phyloP scores from a whole-genome alignment of 2,113 vertebrate species.

The Loxodonta africana region DNA sequence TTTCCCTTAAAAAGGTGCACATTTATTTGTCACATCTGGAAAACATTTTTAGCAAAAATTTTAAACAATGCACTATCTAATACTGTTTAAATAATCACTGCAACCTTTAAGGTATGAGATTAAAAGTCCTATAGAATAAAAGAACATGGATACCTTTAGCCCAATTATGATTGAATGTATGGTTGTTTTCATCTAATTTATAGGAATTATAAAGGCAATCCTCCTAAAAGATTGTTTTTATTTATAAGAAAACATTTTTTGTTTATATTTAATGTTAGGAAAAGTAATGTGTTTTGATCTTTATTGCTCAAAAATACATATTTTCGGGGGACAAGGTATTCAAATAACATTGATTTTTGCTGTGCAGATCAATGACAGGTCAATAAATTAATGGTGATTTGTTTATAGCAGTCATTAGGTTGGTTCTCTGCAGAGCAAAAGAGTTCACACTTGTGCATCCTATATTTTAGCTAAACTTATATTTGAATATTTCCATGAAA shows the following conservation, averaged over 20 bases:
- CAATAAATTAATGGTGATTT: not conserved
- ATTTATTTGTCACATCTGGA: not conserved
- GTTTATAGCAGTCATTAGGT: not conserved
- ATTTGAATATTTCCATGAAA: not conserved
- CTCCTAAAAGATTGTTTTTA: slow-evolving; percentile 14
- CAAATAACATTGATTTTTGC: not conserved
- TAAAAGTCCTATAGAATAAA: not conserved
- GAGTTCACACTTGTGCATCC: not conserved
- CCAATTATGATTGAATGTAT: not conserved
- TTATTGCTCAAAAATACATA: not conserved
- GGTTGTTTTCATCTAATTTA: not conserved
- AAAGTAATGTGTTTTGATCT: slow-evolving; percentile 24
- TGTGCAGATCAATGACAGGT: slow-evolving; percentile 37
- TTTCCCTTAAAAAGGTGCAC: not conserved
- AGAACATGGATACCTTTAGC: not conserved
- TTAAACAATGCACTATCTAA: not conserved
- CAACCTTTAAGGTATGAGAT: not conserved
- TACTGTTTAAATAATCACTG: not conserved
- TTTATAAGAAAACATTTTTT: slow-evolving; percentile 32
- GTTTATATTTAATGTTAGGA: slow-evolving; percentile 22
- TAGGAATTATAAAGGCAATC: not conserved
- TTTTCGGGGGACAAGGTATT: not conserved
- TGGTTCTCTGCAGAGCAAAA: not conserved
- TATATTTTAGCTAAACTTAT: not conserved
- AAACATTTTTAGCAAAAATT: not conserved